A percentile compares a stretch with the other conserved stretches of the same genome.
Evolutionary conservation across 2,888 invertebrate genomes (phyloP).

Genomic region (Molorchus minor): DNA sequence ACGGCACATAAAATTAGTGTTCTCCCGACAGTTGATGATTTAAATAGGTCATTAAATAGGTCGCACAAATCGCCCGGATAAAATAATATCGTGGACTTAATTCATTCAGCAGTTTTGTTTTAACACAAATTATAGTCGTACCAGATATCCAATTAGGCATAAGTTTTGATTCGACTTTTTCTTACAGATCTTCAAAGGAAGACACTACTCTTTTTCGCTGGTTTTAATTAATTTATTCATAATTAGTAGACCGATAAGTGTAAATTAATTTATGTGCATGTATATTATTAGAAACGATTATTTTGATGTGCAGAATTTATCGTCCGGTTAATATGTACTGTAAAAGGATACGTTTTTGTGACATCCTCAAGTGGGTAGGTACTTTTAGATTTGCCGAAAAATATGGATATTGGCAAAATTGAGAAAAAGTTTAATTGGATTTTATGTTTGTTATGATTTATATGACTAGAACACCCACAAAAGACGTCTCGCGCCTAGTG

Average conservation of each 20-base stretch:
- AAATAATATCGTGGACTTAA: constrained; percentile 11
- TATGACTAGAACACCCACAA: background rate
- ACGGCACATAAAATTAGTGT: background rate
- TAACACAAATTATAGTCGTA: constrained; percentile 3
- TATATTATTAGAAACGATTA: constrained; percentile 2
- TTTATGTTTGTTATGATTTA: background rate
- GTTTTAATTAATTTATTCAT: constrained; percentile 2
- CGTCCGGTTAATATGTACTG: background rate
- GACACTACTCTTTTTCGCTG: background rate
- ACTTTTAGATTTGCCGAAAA: background rate
- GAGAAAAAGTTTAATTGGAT: background rate
- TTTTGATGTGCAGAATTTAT: constrained; percentile 5
- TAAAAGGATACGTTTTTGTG: background rate
- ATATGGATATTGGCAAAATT: background rate
- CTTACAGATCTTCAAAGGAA: constrained; percentile 11
- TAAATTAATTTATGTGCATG: constrained; percentile 2
- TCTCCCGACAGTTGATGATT: background rate
- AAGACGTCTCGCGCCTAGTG: too few relatives aligned
- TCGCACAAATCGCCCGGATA: constrained; percentile 9
- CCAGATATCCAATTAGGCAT: constrained; percentile 6
- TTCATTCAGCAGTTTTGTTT: constrained; percentile 12
- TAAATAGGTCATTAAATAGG: constrained; percentile 6
- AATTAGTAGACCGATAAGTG: constrained; percentile 1
- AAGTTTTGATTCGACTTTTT: constrained; percentile 6
- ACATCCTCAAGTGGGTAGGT: background rate